Evolutionary conservation across 2,888 invertebrate species (phyloP).

Genomic region (Hartigia nigra): DNA sequence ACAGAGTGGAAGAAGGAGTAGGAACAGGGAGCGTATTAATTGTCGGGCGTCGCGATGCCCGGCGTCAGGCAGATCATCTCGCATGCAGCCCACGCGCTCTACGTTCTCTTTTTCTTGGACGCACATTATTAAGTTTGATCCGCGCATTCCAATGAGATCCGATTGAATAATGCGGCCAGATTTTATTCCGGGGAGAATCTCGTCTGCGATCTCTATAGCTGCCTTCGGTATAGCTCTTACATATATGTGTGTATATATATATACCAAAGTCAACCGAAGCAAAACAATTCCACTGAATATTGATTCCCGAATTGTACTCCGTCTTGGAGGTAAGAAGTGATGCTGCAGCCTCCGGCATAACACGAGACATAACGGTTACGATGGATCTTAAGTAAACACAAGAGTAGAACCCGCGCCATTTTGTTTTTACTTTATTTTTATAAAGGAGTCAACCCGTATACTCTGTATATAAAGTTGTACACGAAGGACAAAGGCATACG

Average conservation of each 20-base stretch:
- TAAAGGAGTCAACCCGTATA: not conserved
- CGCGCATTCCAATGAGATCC: slow-evolving; percentile 58
- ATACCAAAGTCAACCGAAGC: slow-evolving; percentile 25
- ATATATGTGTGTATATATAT: slow-evolving; percentile 8
- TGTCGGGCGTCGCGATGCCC: slow-evolving; percentile 51
- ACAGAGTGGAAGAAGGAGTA: not conserved
- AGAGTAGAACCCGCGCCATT: not conserved
- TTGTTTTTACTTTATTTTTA: not conserved
- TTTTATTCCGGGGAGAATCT: slow-evolving; percentile 59
- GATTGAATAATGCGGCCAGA: slow-evolving; percentile 62
- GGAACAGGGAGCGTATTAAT: slow-evolving; percentile 44
- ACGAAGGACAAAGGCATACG: not conserved
- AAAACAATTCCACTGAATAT: slow-evolving; percentile 34
- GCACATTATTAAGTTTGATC: slow-evolving; percentile 63
- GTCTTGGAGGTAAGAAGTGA: slow-evolving; percentile 5
- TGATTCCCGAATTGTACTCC: slow-evolving; percentile 21
- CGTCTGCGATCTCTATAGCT: slow-evolving; percentile 50
- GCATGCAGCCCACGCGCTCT: slow-evolving; percentile 48
- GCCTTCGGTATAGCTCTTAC: slow-evolving; percentile 8
- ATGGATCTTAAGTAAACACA: not conserved
- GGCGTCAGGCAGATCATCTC: slow-evolving; percentile 42
- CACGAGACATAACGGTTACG: not conserved
- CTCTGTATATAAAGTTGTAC: not conserved
- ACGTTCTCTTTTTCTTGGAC: slow-evolving; percentile 16
- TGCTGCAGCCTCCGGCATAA: not conserved